Percentiles rank a stretch among this genome's conserved stretches.
Conservation (phyloP, 2,113 vertebrate genomes). For the Periophthalmus modestus region DNA sequence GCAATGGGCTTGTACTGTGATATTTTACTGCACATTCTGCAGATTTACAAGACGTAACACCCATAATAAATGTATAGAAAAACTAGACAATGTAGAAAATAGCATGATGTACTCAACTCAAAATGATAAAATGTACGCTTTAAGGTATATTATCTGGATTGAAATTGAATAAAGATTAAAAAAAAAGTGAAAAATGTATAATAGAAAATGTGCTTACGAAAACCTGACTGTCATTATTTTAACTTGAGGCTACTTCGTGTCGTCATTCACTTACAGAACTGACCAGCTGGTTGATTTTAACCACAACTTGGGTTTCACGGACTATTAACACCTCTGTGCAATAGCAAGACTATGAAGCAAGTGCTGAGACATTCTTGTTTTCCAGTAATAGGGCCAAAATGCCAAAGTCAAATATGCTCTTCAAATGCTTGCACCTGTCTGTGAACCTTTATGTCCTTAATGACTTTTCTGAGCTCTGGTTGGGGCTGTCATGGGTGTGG, state of each 20-base stretch:
- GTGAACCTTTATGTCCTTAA: conserved; percentile 21
- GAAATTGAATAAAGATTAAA: background rate
- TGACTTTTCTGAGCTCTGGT: background rate
- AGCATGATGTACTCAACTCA: background rate
- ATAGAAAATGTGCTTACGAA: background rate
- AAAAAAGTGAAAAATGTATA: background rate
- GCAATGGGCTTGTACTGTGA: conserved; percentile 9
- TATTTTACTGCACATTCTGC: background rate
- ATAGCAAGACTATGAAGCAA: conserved; percentile 18
- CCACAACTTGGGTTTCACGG: background rate
- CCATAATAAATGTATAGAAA: background rate
- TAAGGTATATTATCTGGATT: no score
- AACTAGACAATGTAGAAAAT: background rate
- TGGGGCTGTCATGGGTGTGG: background rate
- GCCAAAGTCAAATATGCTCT: conserved; percentile 11
- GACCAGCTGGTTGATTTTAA: conserved; percentile 5
- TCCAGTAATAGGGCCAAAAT: conserved; percentile 29
- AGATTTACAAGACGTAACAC: background rate
- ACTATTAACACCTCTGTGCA: conserved; percentile 27
- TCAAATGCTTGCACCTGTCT: conserved; percentile 22
- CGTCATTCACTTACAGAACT: conserved; percentile 3
- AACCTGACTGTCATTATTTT: background rate
- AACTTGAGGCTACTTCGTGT: background rate
- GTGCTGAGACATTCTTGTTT: conserved; percentile 40
- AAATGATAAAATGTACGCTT: background rate